phyloP scores from a whole-genome alignment of 2,888 invertebrate species.

The Thymelicus acteon region DNA sequence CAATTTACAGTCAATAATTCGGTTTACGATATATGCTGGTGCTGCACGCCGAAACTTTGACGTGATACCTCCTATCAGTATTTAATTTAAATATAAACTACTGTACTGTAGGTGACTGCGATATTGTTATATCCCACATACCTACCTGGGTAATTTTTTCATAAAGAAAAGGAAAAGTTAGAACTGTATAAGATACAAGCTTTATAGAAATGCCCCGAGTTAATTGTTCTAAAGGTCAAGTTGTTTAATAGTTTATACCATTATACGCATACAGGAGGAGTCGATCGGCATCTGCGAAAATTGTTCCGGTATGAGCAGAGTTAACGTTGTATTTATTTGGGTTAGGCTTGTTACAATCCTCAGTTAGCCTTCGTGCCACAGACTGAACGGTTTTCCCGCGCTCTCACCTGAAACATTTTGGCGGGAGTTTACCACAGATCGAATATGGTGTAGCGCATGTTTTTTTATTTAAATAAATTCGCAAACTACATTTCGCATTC shows the following conservation, averaged over 20 bases:
- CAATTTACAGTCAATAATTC: too few species aligned
- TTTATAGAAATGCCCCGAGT: background rate
- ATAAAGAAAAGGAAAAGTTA: background rate
- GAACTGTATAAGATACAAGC: background rate
- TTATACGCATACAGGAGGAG: slow-evolving; percentile 18
- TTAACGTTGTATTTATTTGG: slow-evolving; percentile 59
- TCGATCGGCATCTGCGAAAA: slow-evolving; percentile 41
- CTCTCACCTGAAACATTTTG: slow-evolving; percentile 53
- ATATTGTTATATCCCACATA: too few species aligned
- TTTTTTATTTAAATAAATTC: slow-evolving; percentile 33
- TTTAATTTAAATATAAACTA: too few species aligned
- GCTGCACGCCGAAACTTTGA: too few species aligned
- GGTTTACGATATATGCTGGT: too few species aligned
- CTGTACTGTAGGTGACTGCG: too few species aligned
- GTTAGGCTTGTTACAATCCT: slow-evolving; percentile 54
- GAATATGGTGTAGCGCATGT: slow-evolving; percentile 29
- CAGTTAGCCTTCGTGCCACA: slow-evolving; percentile 55
- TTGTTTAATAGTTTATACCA: slow-evolving; percentile 17
- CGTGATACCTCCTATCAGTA: too few species aligned
- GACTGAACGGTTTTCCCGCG: slow-evolving; percentile 58
- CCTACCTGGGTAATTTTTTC: background rate
- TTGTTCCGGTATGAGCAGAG: slow-evolving; percentile 47
- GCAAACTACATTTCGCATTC: slow-evolving; percentile 31
- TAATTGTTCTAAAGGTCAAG: slow-evolving; percentile 18
- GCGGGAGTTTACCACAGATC: slow-evolving; percentile 52